Conservation (phyloP, 1,140 invertebrate genomes). For the Drosophila pandora region DNA sequence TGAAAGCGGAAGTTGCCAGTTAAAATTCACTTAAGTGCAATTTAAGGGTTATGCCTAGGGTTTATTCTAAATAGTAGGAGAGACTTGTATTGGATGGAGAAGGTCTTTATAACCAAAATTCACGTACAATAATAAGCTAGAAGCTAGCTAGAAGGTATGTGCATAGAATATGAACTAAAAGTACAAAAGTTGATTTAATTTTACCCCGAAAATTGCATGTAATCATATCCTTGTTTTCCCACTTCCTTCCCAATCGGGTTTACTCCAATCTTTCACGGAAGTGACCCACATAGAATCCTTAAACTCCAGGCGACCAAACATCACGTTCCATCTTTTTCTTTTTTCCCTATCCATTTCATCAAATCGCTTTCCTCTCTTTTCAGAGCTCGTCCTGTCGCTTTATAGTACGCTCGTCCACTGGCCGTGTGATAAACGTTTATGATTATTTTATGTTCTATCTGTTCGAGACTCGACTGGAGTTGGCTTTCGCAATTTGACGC, state of each 20-base stretch:
- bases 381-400: conserved; percentile 5
- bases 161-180: too few species aligned
- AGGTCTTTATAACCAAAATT: neutral
- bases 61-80: neutral
- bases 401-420: conserved; percentile 42
- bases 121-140: too few species aligned
- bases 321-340: conserved; percentile 53
- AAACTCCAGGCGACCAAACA: conserved; percentile 31
- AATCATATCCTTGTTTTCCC: conserved; percentile 6
- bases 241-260: conserved; percentile 27
- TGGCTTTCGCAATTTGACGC: conserved; percentile 69
- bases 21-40: conserved; percentile 73
- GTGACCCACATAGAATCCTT: conserved; percentile 57
- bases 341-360: conserved; percentile 68
- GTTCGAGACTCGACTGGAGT: conserved; percentile 49
- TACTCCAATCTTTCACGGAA: conserved; percentile 6
- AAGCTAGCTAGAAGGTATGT: too few species aligned
- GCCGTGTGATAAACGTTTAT: conserved; percentile 78
- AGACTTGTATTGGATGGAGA: neutral
- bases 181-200: neutral
- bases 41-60: conserved; percentile 38
- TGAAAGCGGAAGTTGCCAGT: conserved; percentile 63
- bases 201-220: neutral
- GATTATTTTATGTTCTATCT: conserved; percentile 73
- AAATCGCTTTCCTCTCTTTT: conserved; percentile 29